phyloP scores from a whole-genome alignment of 1,140 invertebrate genomes.

The Nebria ingens region DNA sequence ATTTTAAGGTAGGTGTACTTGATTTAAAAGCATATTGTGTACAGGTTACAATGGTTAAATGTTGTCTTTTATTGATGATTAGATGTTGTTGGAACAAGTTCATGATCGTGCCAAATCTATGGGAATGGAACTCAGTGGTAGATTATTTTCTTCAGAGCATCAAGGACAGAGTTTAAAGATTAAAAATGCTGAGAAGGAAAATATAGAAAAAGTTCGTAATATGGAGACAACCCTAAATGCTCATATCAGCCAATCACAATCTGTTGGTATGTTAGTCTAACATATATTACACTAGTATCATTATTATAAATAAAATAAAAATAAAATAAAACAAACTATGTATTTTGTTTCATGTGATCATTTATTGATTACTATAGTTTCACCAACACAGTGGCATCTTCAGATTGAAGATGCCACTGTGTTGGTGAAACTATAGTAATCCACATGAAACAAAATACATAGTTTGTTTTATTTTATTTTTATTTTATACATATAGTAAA shows the following conservation, averaged over 20 bases:
- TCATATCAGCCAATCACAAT: conserved; percentile 17
- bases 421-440: too few relatives aligned
- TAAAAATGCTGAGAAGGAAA: conserved; percentile 29
- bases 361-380: too few relatives aligned
- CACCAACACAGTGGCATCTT: too few relatives aligned
- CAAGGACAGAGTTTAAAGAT: conserved; percentile 15
- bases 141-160: conserved; percentile 21
- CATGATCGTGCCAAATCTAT: conserved; percentile 28
- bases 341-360: too few relatives aligned
- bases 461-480: too few relatives aligned
- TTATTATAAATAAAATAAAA: too few relatives aligned
- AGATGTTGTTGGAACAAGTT: conserved; percentile 24
- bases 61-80: conserved; percentile 1
- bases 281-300: too few relatives aligned
- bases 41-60: neutral
- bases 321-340: too few relatives aligned
- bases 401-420: too few relatives aligned
- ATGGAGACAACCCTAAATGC: conserved; percentile 28
- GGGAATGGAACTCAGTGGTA: conserved; percentile 28
- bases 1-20: conserved; percentile 25
- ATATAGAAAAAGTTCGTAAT: conserved; percentile 30
- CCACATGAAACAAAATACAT: too few relatives aligned
- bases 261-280: neutral
- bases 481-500: too few relatives aligned
- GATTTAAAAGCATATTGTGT: neutral